These are phyloP conservation scores for Camelus dromedarius DNA, from an alignment of 2,113 vertebrate species.

Conservation along the genomic window DNA sequence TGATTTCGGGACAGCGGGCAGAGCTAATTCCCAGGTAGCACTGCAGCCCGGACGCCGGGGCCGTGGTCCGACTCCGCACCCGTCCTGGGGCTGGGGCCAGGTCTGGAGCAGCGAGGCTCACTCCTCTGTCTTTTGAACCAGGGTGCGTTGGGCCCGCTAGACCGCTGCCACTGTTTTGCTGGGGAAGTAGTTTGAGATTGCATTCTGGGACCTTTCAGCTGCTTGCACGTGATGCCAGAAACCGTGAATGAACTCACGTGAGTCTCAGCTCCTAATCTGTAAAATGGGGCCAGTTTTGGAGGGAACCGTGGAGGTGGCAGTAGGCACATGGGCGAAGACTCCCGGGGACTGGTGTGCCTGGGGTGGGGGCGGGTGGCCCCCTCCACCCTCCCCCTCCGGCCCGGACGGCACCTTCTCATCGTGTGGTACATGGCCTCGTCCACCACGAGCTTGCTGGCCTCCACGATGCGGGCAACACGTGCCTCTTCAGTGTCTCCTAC, in stretches of 20 bases:
- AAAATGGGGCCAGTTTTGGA: too few species aligned
- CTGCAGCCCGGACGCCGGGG: too few species aligned
- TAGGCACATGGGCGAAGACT: accelerated
- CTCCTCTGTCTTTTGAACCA: accelerated
- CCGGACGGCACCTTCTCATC: conserved; percentile 83
- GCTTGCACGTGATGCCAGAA: accelerated
- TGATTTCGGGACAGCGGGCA: accelerated
- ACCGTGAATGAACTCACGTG: accelerated
- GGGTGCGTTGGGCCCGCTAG: accelerated
- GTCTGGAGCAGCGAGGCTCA: background rate
- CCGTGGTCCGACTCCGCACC: too few species aligned
- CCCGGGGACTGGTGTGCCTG: accelerated
- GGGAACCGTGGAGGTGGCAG: accelerated
- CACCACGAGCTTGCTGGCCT: conserved; percentile 82
- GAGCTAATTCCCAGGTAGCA: too few species aligned
- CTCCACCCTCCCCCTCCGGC: accelerated
- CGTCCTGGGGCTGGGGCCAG: accelerated
- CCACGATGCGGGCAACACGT: conserved; percentile 79
- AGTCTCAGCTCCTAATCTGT: background rate
- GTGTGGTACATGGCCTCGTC: conserved; percentile 74
- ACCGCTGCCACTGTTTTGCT: background rate
- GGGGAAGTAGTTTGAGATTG: too few species aligned
- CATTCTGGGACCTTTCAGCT: accelerated
- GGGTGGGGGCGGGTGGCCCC: too few species aligned
- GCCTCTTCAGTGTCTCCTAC: conserved; percentile 77